Evolutionary conservation across 2,888 invertebrate genomes (phyloP).

Genomic region (Aspidiotus rigidus): DNA sequence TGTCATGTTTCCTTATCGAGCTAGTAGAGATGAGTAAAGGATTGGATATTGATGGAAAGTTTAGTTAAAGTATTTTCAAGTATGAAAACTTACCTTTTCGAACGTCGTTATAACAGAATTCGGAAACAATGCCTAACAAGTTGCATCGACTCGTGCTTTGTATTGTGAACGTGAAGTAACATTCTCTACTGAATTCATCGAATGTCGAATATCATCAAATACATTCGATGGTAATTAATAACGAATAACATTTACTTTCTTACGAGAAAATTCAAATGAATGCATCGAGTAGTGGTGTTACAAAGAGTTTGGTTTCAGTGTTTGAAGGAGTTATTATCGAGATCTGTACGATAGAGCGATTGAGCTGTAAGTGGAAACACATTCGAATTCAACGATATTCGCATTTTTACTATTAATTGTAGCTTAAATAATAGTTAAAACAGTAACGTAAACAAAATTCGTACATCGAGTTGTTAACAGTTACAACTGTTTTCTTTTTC

Average conservation of each 20-base stretch:
- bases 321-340: background rate
- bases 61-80: too few species aligned
- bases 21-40: too few species aligned
- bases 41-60: too few species aligned
- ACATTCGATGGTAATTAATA: background rate
- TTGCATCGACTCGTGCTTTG: too few species aligned
- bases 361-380: background rate
- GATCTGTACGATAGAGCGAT: background rate
- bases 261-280: background rate
- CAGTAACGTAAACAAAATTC: constrained; percentile 29
- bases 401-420: constrained; percentile 11
- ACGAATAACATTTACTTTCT: constrained; percentile 1
- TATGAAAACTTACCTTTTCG: background rate
- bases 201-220: background rate
- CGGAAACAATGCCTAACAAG: background rate
- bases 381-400: constrained; percentile 1
- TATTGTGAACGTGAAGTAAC: background rate
- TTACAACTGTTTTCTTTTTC: constrained; percentile 33
- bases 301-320: background rate
- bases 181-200: background rate
- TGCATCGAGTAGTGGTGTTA: too few species aligned
- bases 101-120: background rate
- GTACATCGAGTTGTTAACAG: constrained; percentile 30
- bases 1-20: too few species aligned
- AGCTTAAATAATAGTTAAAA: constrained; percentile 4